Percentiles rank a stretch among this genome's conserved stretches.
phyloP scores from a whole-genome alignment of 1,140 invertebrate genomes.

The Amyelois transitella region DNA sequence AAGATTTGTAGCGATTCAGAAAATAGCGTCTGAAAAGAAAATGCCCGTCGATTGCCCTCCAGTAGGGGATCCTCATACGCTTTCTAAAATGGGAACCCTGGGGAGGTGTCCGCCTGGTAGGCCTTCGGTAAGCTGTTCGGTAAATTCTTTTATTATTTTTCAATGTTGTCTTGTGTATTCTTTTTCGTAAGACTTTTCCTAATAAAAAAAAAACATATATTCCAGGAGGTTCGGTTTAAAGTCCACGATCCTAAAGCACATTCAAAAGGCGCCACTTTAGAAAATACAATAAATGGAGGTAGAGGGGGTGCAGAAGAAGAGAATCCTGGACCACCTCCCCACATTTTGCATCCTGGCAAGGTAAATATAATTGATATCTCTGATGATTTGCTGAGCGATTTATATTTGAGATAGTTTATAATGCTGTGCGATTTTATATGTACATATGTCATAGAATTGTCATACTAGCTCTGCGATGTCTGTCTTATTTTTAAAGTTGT shows the following conservation, averaged over 20 bases:
- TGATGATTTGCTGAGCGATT: background rate
- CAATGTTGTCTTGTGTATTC: conserved; percentile 3
- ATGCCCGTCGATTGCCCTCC: conserved; percentile 84
- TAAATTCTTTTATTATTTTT: conserved; percentile 15
- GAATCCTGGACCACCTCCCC: conserved; percentile 80
- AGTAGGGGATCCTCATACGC: conserved; percentile 77
- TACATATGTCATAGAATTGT: background rate
- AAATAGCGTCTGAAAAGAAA: conserved; percentile 94
- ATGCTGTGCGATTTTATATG: conserved; percentile 5
- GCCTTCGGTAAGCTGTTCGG: conserved; percentile 54
- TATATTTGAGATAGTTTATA: background rate
- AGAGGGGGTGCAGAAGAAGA: conserved; percentile 78
- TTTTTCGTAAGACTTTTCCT: background rate
- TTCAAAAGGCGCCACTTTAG: conserved; percentile 91
- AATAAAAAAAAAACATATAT: conserved; percentile 10
- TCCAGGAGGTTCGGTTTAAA: conserved; percentile 95
- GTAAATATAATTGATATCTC: conserved; percentile 62
- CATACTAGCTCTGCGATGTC: background rate
- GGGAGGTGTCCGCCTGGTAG: conserved; percentile 63
- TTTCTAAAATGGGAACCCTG: conserved; percentile 74
- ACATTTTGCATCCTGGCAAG: conserved; percentile 86
- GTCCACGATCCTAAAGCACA: conserved; percentile 94
- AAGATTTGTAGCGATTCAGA: conserved; percentile 90
- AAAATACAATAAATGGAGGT: conserved; percentile 91
- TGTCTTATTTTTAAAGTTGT: background rate